Evolutionary conservation across 2,797 vertebrate species (phyloP).

Genomic region (Cynodonichthys magdalenae): DNA sequence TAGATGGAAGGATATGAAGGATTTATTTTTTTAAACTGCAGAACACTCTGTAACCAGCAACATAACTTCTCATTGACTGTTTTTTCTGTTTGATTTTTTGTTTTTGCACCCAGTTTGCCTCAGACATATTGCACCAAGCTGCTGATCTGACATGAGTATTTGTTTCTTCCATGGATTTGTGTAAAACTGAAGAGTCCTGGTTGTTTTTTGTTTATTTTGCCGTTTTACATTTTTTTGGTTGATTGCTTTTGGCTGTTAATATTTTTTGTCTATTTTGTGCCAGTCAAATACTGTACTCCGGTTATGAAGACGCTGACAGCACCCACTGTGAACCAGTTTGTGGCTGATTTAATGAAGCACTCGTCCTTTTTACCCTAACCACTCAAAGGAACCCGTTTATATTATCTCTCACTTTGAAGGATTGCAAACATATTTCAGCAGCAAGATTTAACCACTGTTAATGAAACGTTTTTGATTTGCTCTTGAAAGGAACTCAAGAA

Average conservation of each 20-base stretch:
- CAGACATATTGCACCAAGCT: conserved; percentile 46
- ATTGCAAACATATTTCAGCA: conserved; percentile 45
- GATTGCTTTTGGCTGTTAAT: neutral
- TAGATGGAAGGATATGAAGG: conserved; percentile 29
- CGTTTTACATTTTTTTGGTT: neutral
- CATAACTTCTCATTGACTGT: conserved; percentile 56
- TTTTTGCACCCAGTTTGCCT: conserved; percentile 66
- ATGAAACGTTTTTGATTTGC: neutral
- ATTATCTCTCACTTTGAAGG: conserved; percentile 47
- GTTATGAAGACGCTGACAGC: conserved; percentile 58
- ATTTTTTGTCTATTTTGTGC: conserved; percentile 60
- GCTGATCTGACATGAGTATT: conserved; percentile 49
- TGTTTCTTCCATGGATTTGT: conserved; percentile 7
- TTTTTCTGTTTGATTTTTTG: neutral
- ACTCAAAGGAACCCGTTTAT: conserved; percentile 59
- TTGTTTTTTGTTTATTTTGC: conserved; percentile 1
- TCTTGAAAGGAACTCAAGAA: conserved; percentile 8
- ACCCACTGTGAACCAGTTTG: conserved; percentile 69
- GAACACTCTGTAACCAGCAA: conserved; percentile 78
- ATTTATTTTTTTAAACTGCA: conserved; percentile 27
- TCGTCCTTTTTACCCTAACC: conserved; percentile 35
- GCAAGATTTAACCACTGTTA: conserved; percentile 44
- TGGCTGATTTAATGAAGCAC: conserved; percentile 40
- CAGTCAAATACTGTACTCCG: conserved; percentile 68
- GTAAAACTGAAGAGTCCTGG: conserved; percentile 15